Evolutionary conservation across 2,888 invertebrate species (phyloP).

Genomic region (Atrina japonica): DNA sequence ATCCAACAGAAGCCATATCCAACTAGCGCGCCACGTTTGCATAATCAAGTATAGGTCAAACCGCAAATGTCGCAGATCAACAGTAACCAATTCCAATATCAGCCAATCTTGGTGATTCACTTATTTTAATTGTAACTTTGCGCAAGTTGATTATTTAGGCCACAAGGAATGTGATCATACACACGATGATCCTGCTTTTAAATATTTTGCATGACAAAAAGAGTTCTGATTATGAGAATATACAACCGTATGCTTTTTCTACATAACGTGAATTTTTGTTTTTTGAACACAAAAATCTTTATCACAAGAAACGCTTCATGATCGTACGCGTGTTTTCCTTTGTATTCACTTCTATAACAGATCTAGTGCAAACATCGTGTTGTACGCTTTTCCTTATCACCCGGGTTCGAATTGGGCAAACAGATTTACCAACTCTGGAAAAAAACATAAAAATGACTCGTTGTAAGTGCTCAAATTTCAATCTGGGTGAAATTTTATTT

Average conservation of each 20-base stretch:
- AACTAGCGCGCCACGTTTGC: constrained; percentile 3
- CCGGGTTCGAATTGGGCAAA: too few relatives aligned
- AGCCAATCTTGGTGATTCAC: not conserved
- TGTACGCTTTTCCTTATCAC: not conserved
- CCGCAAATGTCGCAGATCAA: not conserved
- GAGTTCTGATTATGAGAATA: not conserved
- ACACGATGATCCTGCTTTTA: too few relatives aligned
- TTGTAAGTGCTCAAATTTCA: too few relatives aligned
- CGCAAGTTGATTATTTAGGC: not conserved
- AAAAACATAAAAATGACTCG: too few relatives aligned
- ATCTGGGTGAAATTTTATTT: too few relatives aligned
- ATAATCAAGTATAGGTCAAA: constrained; percentile 3
- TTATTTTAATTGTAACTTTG: not conserved
- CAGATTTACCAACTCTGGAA: too few relatives aligned
- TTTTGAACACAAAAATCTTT: not conserved
- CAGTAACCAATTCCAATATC: not conserved
- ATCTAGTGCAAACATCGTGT: too few relatives aligned
- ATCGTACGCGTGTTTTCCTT: too few relatives aligned
- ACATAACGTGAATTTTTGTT: too few relatives aligned
- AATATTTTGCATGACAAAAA: not conserved
- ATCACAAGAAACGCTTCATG: not conserved
- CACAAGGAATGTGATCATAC: constrained; percentile 10
- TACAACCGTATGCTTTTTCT: not conserved
- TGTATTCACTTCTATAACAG: not conserved
- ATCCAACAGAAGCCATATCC: not conserved